phyloP scores from a whole-genome alignment of 2,113 vertebrate species.

The Micronycteris hirsuta region DNA sequence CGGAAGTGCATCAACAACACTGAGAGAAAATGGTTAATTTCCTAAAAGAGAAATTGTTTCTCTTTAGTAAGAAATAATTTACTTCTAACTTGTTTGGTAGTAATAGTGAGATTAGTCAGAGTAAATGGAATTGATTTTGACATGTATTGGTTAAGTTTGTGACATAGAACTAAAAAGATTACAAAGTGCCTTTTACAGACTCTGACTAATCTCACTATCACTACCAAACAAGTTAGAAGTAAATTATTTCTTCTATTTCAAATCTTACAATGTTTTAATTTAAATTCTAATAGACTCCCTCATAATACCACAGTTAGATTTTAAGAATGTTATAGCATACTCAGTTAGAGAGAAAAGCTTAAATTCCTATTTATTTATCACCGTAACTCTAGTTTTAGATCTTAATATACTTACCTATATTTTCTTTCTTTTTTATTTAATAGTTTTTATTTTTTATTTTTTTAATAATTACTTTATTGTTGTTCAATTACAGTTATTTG shows the following conservation, averaged over 20 bases:
- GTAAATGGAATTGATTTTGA: slow-evolving; percentile 24
- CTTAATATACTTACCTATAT: too few species aligned
- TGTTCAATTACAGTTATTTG: too few species aligned
- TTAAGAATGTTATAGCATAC: too few species aligned
- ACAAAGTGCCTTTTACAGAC: not conserved
- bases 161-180: not conserved
- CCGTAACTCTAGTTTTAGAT: too few species aligned
- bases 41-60: slow-evolving; percentile 79
- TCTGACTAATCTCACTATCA: not conserved
- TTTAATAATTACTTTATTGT: too few species aligned
- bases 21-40: slow-evolving; percentile 95
- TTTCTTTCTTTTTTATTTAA: too few species aligned
- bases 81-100: not conserved
- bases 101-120: not conserved
- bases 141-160: not conserved
- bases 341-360: too few species aligned
- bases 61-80: not conserved
- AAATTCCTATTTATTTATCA: too few species aligned
- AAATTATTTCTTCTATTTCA: not conserved
- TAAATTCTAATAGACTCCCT: not conserved
- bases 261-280: not conserved
- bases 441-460: too few species aligned
- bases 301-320: not conserved
- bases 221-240: not conserved
- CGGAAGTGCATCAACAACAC: slow-evolving; percentile 89